A percentile compares a stretch with the other conserved stretches of the same genome.
phyloP scores from a whole-genome alignment of 1,140 invertebrate species.

The Gryon sp. region DNA sequence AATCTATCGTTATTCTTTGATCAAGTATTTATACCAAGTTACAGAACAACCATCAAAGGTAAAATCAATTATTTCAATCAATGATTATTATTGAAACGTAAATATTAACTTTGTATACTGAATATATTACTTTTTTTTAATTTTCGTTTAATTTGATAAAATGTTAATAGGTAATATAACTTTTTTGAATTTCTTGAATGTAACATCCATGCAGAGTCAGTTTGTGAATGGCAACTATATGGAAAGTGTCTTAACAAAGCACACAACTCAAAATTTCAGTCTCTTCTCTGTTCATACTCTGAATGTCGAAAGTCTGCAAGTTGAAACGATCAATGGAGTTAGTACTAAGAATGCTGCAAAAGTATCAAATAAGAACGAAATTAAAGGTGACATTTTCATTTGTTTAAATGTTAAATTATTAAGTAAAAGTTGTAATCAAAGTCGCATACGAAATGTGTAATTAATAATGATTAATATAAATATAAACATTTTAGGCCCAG shows the following conservation, averaged over 20 bases:
- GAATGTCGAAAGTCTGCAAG: conserved; percentile 13
- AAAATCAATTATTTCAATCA: neutral
- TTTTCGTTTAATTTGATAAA: too few species aligned
- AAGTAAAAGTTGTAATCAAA: too few species aligned
- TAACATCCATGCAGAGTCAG: neutral
- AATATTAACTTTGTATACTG: too few species aligned
- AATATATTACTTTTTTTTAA: conserved; percentile 4
- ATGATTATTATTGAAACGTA: too few species aligned
- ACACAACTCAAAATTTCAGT: conserved; percentile 8
- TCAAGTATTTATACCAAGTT: conserved; percentile 6
- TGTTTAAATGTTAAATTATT: too few species aligned
- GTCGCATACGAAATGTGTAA: too few species aligned
- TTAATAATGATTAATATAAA: too few species aligned
- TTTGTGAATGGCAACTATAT: conserved; percentile 5
- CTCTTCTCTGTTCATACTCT: conserved; percentile 6
- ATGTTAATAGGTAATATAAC: conserved; percentile 12
- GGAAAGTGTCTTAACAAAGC: conserved; percentile 9
- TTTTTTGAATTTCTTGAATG: conserved; percentile 6
- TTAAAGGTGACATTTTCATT: too few species aligned
- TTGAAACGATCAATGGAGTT: conserved; percentile 11
- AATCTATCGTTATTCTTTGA: conserved; percentile 3
- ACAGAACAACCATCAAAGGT: conserved; percentile 14
- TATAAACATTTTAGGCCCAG: conserved; percentile 16
- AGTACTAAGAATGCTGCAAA: conserved; percentile 8
- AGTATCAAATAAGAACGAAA: conserved; percentile 14